Evolutionary conservation across 2,888 invertebrate genomes (phyloP).

Genomic region (Crematogaster levior): DNA sequence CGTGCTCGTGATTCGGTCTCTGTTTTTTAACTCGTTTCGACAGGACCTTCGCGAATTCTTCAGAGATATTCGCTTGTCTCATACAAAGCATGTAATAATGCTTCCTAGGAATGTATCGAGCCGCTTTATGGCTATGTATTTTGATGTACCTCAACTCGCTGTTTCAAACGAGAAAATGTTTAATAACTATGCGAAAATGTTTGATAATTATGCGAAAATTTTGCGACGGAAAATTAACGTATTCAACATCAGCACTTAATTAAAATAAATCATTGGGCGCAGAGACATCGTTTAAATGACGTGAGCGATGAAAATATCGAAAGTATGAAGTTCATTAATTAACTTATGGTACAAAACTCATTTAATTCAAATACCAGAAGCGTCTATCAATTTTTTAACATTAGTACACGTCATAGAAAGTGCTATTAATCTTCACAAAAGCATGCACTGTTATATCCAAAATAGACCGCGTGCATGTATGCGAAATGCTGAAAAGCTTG

Average conservation of each 20-base stretch:
- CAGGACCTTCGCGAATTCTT: background rate
- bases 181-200: background rate
- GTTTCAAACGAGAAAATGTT: background rate
- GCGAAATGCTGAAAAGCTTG: background rate
- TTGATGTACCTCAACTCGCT: background rate
- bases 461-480: background rate
- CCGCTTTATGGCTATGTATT: background rate
- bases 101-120: conserved; percentile 30
- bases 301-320: background rate
- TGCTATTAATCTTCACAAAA: conserved; percentile 16
- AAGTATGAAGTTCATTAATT: background rate
- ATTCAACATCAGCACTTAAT: background rate
- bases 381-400: conserved; percentile 20
- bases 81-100: conserved; percentile 27
- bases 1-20: conserved; percentile 1
- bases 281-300: background rate
- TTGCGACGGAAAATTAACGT: background rate
- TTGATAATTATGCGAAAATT: background rate
- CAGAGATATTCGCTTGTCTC: conserved; percentile 14
- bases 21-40: conserved; percentile 18
- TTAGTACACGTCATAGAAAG: background rate
- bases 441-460: background rate
- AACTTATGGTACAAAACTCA: background rate
- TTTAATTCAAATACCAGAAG: too few species aligned
- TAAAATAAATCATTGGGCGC: background rate